A percentile compares a stretch with the other conserved stretches of the same genome.
These are phyloP conservation scores for Plusia festucae DNA, from an alignment of 2,888 invertebrate genomes.

Conservation along the genomic window DNA sequence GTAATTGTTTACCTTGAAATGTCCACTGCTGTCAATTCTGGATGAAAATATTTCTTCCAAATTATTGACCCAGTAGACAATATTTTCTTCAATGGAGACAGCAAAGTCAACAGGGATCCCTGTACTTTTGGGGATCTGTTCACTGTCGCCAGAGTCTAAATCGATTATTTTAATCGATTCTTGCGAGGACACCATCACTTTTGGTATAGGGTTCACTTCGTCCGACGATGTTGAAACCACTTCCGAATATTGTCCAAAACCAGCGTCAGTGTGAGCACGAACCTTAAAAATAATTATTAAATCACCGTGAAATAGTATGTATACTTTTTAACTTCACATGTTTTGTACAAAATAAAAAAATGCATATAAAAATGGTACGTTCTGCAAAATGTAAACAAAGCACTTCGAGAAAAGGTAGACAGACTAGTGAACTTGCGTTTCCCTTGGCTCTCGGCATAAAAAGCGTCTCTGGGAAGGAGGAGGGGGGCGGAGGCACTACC, in stretches of 20 bases:
- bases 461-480: too few relatives aligned
- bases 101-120: slow-evolving; percentile 92
- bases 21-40: slow-evolving; percentile 87
- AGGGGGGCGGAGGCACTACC: too few relatives aligned
- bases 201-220: slow-evolving; percentile 94
- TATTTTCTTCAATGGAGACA: slow-evolving; percentile 91
- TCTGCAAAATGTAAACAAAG: too few relatives aligned
- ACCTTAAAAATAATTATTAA: slow-evolving; percentile 87
- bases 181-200: slow-evolving; percentile 92
- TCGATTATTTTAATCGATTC: slow-evolving; percentile 94
- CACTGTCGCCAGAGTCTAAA: slow-evolving; percentile 91
- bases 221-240: slow-evolving; percentile 90
- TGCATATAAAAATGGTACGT: too few relatives aligned
- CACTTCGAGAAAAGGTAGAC: too few relatives aligned
- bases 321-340: not conserved
- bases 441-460: too few relatives aligned
- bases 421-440: too few relatives aligned
- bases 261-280: slow-evolving; percentile 94
- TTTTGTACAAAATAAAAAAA: too few relatives aligned
- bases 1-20: slow-evolving; percentile 77
- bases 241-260: slow-evolving; percentile 92
- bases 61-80: slow-evolving; percentile 95
- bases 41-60: slow-evolving; percentile 92
- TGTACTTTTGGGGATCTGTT: slow-evolving; percentile 90
- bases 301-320: not conserved